Conservation (phyloP, 92 coral and sea anemone genomes). For the Pocillopora meandrina region DNA sequence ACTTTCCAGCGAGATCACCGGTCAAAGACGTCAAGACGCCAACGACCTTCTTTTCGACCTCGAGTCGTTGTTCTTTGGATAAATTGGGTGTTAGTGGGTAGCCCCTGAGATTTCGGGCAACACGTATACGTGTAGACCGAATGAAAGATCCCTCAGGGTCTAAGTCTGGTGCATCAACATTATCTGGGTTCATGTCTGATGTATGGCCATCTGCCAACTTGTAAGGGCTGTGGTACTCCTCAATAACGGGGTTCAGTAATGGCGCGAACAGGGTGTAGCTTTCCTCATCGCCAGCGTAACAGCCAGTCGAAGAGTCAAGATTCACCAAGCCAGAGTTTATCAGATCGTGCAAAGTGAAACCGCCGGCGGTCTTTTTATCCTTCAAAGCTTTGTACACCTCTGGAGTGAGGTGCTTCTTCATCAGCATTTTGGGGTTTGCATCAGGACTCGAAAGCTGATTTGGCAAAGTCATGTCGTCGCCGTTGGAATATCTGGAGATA, state of each 20-base stretch:
- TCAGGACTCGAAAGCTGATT: slow-evolving; percentile 58
- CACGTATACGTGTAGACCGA: slow-evolving; percentile 92
- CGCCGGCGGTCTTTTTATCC: slow-evolving; percentile 70
- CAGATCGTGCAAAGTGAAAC: slow-evolving; percentile 65
- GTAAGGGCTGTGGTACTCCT: slow-evolving; percentile 87
- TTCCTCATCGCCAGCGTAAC: slow-evolving; percentile 84
- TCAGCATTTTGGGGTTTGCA: slow-evolving; percentile 74
- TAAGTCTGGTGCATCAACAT: slow-evolving; percentile 77
- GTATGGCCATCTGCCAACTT: slow-evolving; percentile 69
- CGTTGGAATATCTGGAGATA: slow-evolving; percentile 4
- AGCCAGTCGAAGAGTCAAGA: slow-evolving; percentile 73
- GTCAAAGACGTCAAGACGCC: slow-evolving; percentile 75
- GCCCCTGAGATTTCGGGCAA: slow-evolving; percentile 88
- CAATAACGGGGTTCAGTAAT: slow-evolving; percentile 64
- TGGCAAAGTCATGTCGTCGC: slow-evolving; percentile 43
- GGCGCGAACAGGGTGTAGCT: slow-evolving; percentile 63
- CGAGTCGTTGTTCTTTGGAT: slow-evolving; percentile 71
- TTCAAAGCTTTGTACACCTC: slow-evolving; percentile 67
- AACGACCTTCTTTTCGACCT: slow-evolving; percentile 81
- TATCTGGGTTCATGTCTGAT: slow-evolving; percentile 86
- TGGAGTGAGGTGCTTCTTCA: slow-evolving; percentile 69
- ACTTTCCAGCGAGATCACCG: slow-evolving; percentile 83
- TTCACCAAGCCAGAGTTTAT: slow-evolving; percentile 72
- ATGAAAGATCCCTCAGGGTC: slow-evolving; percentile 79
- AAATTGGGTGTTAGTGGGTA: slow-evolving; percentile 82